Percentiles rank a stretch among this genome's conserved stretches.
Conservation (phyloP, 2,113 vertebrate genomes). For the Perca flavescens region DNA sequence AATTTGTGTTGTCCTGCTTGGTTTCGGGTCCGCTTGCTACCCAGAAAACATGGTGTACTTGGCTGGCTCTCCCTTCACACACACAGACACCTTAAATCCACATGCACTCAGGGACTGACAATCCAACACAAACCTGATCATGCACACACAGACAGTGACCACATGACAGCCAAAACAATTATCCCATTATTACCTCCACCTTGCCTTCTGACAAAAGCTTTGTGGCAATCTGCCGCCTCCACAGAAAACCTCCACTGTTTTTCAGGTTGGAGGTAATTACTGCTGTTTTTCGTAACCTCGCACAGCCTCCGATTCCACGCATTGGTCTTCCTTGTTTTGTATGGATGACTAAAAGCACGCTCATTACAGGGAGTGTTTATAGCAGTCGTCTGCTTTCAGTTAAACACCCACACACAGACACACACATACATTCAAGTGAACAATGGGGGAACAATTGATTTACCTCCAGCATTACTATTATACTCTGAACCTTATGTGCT, state of each 20-base stretch:
- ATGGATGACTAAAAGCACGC: constrained; percentile 60
- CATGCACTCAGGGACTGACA: constrained; percentile 11
- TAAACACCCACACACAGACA: constrained; percentile 44
- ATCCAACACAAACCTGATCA: constrained; percentile 23
- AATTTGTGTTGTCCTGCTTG: constrained; percentile 44
- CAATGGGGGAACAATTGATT: constrained; percentile 33
- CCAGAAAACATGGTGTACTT: constrained; percentile 48
- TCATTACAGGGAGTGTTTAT: constrained; percentile 51
- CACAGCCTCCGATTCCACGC: constrained; percentile 27
- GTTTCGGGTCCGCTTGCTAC: constrained; percentile 33
- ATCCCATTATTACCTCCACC: constrained; percentile 72
- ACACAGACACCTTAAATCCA: constrained; percentile 34
- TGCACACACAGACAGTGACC: background rate
- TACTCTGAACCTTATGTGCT: constrained; percentile 1
- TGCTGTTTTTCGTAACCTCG: constrained; percentile 44
- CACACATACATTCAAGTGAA: constrained; percentile 6
- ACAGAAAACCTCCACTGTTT: constrained; percentile 54
- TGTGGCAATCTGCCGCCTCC: constrained; percentile 64
- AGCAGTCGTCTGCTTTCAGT: constrained; percentile 29
- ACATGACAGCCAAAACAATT: constrained; percentile 68
- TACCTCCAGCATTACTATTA: constrained; percentile 24
- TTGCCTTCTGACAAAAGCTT: constrained; percentile 64
- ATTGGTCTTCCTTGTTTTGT: constrained; percentile 52
- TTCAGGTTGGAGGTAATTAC: constrained; percentile 70
- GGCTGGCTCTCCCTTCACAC: constrained; percentile 6